Conservation (phyloP, 2,888 invertebrate genomes). For the Gibbula magus region DNA sequence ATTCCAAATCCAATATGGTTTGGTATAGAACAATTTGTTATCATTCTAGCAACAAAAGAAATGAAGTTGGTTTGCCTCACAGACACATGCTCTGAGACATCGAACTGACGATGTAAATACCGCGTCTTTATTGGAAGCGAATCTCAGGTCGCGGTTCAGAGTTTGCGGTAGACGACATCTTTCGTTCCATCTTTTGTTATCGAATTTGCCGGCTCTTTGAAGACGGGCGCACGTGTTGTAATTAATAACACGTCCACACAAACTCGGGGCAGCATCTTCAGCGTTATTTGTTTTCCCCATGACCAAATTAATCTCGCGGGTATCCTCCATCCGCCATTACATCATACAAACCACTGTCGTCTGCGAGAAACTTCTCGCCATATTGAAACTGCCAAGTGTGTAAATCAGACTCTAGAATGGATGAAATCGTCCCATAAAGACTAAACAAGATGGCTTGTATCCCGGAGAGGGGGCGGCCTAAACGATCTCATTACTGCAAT, state of each 20-base stretch:
- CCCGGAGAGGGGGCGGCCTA: conserved; percentile 9
- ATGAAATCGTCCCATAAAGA: not conserved
- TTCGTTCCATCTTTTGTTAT: conserved; percentile 16
- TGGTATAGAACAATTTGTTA: not conserved
- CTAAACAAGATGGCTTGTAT: not conserved
- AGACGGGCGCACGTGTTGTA: not conserved
- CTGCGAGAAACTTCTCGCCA: not conserved
- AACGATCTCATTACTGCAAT: conserved; percentile 33
- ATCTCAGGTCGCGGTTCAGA: not conserved
- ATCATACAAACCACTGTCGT: conserved; percentile 9
- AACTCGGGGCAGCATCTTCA: not conserved
- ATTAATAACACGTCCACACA: conserved; percentile 1
- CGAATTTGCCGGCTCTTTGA: conserved; percentile 14
- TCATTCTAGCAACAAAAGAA: not conserved
- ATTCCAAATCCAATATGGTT: not conserved
- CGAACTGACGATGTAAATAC: conserved; percentile 12
- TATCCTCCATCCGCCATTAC: conserved; percentile 1
- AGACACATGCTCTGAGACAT: not conserved
- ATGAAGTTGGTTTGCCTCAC: not conserved
- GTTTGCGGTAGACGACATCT: not conserved
- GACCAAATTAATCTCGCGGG: conserved; percentile 20
- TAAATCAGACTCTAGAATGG: conserved; percentile 4
- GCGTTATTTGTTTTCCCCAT: conserved; percentile 16
- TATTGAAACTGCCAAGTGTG: conserved; percentile 6
- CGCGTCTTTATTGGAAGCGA: conserved; percentile 5